These are phyloP conservation scores for Odocoileus virginianus DNA, from an alignment of 2,113 vertebrate genomes.

Conservation along the genomic window DNA sequence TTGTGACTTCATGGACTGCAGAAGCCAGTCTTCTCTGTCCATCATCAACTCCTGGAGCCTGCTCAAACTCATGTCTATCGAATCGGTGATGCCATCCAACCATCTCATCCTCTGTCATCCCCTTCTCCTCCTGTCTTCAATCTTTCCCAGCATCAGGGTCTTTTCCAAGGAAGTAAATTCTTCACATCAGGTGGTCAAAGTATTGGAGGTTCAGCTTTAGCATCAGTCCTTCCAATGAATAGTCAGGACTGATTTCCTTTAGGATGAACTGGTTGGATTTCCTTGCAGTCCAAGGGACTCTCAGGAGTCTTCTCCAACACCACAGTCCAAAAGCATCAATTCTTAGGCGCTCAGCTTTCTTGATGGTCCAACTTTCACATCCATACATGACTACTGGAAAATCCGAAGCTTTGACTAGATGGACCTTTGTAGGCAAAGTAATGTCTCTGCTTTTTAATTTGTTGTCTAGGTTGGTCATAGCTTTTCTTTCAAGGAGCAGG, in stretches of 20 bases:
- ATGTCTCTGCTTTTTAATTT: background rate
- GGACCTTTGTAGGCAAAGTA: background rate
- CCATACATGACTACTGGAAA: background rate
- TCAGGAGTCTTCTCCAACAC: background rate
- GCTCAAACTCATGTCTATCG: background rate
- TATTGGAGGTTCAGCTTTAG: background rate
- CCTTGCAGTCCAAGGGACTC: background rate
- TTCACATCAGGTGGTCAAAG: background rate
- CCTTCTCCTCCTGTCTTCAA: background rate
- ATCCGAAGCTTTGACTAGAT: background rate
- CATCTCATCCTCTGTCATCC: background rate
- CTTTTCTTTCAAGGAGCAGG: background rate
- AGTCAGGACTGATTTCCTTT: background rate
- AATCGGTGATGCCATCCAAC: background rate
- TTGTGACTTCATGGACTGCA: background rate
- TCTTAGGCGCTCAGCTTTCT: fast-evolving
- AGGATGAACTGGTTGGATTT: background rate
- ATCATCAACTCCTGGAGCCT: background rate
- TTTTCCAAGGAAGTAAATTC: background rate
- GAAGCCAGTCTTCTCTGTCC: background rate
- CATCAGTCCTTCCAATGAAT: background rate
- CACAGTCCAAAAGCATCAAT: background rate
- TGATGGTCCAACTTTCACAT: background rate
- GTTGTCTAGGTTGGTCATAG: background rate
- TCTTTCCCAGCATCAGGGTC: background rate